Evolutionary conservation across 2,888 invertebrate species (phyloP).

Genomic region (Drosophila recens): DNA sequence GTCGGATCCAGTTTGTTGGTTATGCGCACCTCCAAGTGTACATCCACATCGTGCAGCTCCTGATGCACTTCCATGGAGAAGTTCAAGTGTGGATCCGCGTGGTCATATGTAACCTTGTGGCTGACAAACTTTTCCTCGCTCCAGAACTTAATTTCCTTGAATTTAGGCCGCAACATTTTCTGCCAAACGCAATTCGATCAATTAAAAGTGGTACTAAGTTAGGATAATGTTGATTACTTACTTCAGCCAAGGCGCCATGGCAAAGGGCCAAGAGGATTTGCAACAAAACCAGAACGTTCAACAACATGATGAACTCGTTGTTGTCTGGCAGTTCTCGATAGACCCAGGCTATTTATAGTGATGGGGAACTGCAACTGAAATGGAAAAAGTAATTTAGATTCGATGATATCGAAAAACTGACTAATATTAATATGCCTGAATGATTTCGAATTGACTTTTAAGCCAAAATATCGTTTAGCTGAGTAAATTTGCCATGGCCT

Average conservation of each 20-base stretch:
- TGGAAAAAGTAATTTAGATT: slow-evolving; percentile 30
- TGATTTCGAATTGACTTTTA: slow-evolving; percentile 37
- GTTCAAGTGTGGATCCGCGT: slow-evolving; percentile 81
- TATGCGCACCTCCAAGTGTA: slow-evolving; percentile 72
- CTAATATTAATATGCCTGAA: slow-evolving; percentile 43
- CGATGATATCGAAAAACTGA: slow-evolving; percentile 52
- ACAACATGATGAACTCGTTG: slow-evolving; percentile 52
- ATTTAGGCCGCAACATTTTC: slow-evolving; percentile 83
- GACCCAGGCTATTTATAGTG: slow-evolving; percentile 56
- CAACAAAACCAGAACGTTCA: slow-evolving; percentile 41
- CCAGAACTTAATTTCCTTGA: slow-evolving; percentile 81
- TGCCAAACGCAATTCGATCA: slow-evolving; percentile 28
- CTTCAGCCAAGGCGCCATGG: slow-evolving; percentile 63
- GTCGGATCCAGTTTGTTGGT: slow-evolving; percentile 73
- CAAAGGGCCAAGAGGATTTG: slow-evolving; percentile 58
- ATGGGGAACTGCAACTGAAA: slow-evolving; percentile 1
- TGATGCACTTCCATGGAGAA: slow-evolving; percentile 79
- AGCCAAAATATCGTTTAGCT: slow-evolving; percentile 43
- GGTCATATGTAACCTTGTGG: slow-evolving; percentile 76
- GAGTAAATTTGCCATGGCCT: slow-evolving; percentile 42
- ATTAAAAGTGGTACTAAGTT: not conserved
- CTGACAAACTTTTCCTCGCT: slow-evolving; percentile 78
- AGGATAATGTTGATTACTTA: slow-evolving; percentile 31
- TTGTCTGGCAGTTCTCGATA: slow-evolving; percentile 27
- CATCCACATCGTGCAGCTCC: slow-evolving; percentile 72